Conservation (phyloP, 2,888 invertebrate genomes). For the Drosophila ezoana region DNA sequence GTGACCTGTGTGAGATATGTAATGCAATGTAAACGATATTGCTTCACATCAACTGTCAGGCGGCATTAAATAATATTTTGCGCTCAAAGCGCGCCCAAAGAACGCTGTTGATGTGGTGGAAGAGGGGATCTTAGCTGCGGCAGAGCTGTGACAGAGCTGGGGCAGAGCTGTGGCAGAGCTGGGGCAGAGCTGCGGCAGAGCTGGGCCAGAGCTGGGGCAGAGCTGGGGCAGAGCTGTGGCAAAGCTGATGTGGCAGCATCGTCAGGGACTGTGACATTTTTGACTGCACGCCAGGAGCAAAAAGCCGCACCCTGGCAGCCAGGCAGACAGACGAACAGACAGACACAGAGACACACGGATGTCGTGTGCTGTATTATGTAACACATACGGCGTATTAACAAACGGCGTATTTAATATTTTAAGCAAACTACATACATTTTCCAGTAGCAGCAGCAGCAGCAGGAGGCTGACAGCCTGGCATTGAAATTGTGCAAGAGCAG, state of each 20-base stretch:
- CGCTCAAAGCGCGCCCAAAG: slow-evolving; percentile 38
- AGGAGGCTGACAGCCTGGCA: slow-evolving; percentile 27
- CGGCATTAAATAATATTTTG: slow-evolving; percentile 78
- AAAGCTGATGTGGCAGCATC: slow-evolving; percentile 29
- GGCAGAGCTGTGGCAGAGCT: background rate
- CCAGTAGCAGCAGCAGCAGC: background rate
- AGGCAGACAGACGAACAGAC: slow-evolving; percentile 10
- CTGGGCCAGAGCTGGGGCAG: background rate
- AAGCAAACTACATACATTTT: slow-evolving; percentile 26
- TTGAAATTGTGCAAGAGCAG: slow-evolving; percentile 45
- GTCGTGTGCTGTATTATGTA: slow-evolving; percentile 43
- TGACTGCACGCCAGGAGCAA: slow-evolving; percentile 69
- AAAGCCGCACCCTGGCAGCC: slow-evolving; percentile 28
- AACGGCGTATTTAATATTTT: slow-evolving; percentile 62
- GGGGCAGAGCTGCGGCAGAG: background rate
- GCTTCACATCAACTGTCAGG: slow-evolving; percentile 75
- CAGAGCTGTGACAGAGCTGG: background rate
- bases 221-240: background rate
- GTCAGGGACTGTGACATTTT: slow-evolving; percentile 69
- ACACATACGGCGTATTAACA: slow-evolving; percentile 42
- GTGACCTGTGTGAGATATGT: slow-evolving; percentile 41
- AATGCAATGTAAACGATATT: slow-evolving; percentile 78
- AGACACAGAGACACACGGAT: slow-evolving; percentile 13
- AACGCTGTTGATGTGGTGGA: background rate
- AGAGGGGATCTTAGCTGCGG: background rate